These are phyloP conservation scores for Drosophila nigromelanica DNA, from an alignment of 1,140 invertebrate genomes.

Conservation along the genomic window DNA sequence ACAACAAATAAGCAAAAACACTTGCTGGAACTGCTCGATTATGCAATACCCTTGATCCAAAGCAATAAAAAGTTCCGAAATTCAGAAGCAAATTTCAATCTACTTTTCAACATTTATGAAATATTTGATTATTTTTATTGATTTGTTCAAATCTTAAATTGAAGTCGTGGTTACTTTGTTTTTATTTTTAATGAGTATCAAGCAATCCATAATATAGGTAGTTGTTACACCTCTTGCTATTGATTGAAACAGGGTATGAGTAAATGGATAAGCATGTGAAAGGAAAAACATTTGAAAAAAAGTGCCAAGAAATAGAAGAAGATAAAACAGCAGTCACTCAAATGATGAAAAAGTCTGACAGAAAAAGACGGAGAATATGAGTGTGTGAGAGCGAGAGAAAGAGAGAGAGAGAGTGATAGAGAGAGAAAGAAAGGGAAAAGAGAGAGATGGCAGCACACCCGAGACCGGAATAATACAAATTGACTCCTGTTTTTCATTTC, in stretches of 20 bases:
- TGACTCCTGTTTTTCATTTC: slow-evolving; percentile 78
- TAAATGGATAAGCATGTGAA: slow-evolving; percentile 12
- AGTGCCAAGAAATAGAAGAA: slow-evolving; percentile 59
- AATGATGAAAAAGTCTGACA: not conserved
- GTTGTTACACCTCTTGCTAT: not conserved
- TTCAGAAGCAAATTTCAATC: not conserved
- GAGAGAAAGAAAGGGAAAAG: not conserved
- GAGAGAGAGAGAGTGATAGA: not conserved
- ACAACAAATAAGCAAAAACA: slow-evolving; percentile 25
- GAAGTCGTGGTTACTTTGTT: not conserved
- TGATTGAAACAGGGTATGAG: not conserved
- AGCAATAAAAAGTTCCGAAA: too few species aligned
- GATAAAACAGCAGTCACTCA: slow-evolving; percentile 28
- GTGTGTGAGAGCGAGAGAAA: not conserved
- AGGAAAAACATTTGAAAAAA: slow-evolving; percentile 48
- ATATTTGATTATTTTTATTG: not conserved
- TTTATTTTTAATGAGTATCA: not conserved
- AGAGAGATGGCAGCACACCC: slow-evolving; percentile 7
- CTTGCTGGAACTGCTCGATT: not conserved
- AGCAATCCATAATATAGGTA: too few species aligned
- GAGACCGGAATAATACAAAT: slow-evolving; percentile 60
- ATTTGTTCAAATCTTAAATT: not conserved
- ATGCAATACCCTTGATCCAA: slow-evolving; percentile 1
- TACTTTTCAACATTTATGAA: too few species aligned
- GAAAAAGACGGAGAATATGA: not conserved